Evolutionary conservation across 2,113 vertebrate genomes (phyloP).

Genomic region (Phrynosoma platyrhinos): DNA sequence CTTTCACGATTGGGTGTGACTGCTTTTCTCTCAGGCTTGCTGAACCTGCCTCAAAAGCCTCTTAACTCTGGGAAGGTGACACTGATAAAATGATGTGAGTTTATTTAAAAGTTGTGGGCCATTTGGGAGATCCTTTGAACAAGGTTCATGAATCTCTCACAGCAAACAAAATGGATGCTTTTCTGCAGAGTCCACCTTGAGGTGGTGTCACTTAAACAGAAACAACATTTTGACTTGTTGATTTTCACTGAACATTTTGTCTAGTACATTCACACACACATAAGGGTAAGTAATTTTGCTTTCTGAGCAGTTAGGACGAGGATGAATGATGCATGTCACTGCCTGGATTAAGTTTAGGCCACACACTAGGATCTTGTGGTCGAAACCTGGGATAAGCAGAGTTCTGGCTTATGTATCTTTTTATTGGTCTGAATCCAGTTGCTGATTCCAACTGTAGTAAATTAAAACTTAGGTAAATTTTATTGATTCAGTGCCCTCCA

Average conservation of each 20-base stretch:
- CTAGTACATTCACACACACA: not conserved
- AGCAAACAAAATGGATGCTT: not conserved
- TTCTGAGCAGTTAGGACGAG: not conserved
- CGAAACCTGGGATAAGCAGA: not conserved
- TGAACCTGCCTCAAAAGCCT: not conserved
- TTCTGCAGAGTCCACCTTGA: conserved; percentile 23
- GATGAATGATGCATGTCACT: not conserved
- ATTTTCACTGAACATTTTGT: not conserved
- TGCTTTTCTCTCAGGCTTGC: not conserved
- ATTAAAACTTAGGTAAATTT: no score
- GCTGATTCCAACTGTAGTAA: no score
- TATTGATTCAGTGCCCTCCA: no score
- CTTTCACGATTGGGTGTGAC: no score
- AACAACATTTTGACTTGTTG: not conserved
- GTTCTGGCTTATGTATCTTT: no score
- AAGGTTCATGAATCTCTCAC: not conserved
- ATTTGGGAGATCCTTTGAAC: not conserved
- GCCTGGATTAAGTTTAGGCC: no score
- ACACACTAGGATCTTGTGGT: not conserved
- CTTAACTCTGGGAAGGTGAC: not conserved
- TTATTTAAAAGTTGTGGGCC: not conserved
- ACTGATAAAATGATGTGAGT: not conserved
- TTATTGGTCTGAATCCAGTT: no score
- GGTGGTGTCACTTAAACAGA: not conserved
- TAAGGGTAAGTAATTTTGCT: rapidly evolving